A percentile compares a stretch with the other conserved stretches of the same genome.
Conservation (phyloP, 2,113 vertebrate species). For the Cyanistes caeruleus region DNA sequence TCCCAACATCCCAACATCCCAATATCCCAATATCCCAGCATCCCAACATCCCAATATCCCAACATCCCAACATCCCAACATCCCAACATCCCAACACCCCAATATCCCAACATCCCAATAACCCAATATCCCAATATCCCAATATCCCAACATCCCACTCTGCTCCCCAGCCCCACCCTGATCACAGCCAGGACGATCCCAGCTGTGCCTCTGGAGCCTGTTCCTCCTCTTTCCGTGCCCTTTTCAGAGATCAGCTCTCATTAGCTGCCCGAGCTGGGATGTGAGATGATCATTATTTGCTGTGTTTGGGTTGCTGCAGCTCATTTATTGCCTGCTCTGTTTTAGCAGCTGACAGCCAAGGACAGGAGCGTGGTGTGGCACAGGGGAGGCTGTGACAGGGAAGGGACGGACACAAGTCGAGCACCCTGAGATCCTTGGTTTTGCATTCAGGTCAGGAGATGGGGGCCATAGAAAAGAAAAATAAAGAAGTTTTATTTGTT, state of each 20-base stretch:
- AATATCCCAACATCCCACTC: too few species aligned
- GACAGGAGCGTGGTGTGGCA: neutral
- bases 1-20: too few species aligned
- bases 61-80: too few species aligned
- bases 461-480: neutral
- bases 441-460: neutral
- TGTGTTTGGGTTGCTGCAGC: neutral
- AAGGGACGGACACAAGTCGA: neutral
- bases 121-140: too few species aligned
- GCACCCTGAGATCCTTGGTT: rapidly evolving
- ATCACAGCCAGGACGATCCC: too few species aligned
- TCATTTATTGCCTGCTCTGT: neutral
- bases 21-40: too few species aligned
- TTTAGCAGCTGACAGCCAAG: neutral
- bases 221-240: neutral
- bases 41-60: too few species aligned
- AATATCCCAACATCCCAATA: too few species aligned
- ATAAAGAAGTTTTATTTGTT: neutral
- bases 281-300: neutral
- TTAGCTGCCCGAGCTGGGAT: neutral
- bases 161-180: too few species aligned
- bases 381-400: neutral
- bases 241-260: neutral
- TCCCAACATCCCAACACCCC: too few species aligned
- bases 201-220: too few species aligned